Conservation (phyloP, 2,113 vertebrate genomes). For the Setophaga coronata region DNA sequence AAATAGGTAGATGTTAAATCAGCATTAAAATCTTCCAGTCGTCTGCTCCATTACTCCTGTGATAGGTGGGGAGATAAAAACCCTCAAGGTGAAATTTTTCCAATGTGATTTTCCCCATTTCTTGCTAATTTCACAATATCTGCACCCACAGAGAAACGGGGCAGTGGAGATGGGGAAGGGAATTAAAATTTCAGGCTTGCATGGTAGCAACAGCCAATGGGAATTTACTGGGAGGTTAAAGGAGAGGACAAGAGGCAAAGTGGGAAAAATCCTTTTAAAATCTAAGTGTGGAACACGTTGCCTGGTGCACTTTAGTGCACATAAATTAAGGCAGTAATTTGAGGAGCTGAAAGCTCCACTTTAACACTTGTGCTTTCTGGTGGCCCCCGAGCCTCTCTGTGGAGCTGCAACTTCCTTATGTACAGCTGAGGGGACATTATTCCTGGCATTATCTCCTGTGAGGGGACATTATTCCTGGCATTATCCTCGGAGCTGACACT, state of each 20-base stretch:
- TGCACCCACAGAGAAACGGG: background rate
- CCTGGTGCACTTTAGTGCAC: slow-evolving; percentile 14
- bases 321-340: slow-evolving; percentile 59
- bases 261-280: slow-evolving; percentile 38
- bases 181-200: background rate
- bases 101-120: background rate
- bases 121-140: slow-evolving; percentile 1
- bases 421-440: slow-evolving; percentile 5
- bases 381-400: slow-evolving; percentile 21
- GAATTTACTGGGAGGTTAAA: slow-evolving; percentile 12
- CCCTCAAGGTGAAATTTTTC: background rate
- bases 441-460: background rate
- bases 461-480: slow-evolving; percentile 31
- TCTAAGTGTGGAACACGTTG: background rate
- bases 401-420: slow-evolving; percentile 40
- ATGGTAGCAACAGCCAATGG: background rate
- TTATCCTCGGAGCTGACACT: background rate
- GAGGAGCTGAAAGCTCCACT: slow-evolving; percentile 33
- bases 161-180: background rate
- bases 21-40: slow-evolving; percentile 1
- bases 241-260: slow-evolving; percentile 57
- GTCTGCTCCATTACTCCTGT: background rate
- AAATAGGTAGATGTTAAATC: slow-evolving; percentile 20
- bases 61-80: background rate
- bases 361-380: slow-evolving; percentile 42